A percentile compares a stretch with the other conserved stretches of the same genome.
Conservation (phyloP, 2,888 invertebrate genomes). For the Tenthredo livida region DNA sequence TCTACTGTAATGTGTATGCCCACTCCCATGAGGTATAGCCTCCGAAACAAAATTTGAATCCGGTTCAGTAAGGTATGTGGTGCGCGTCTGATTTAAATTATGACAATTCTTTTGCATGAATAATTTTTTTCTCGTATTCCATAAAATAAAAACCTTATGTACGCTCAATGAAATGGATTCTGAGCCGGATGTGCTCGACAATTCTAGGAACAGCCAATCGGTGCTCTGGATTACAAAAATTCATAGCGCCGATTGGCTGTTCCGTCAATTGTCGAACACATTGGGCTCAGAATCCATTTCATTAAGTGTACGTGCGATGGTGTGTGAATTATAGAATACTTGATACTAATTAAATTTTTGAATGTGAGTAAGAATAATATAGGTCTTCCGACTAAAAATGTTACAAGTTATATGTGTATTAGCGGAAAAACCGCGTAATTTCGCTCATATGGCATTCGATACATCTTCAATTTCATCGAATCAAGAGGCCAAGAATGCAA, state of each 20-base stretch:
- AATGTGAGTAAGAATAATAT: neutral
- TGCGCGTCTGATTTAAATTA: neutral
- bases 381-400: no score
- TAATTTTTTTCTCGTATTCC: neutral
- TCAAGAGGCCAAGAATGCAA: no score
- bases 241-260: no score
- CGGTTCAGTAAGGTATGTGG: neutral
- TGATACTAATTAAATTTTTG: neutral
- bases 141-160: neutral
- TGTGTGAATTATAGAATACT: neutral
- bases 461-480: no score
- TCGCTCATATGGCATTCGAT: no score
- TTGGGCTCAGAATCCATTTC: no score
- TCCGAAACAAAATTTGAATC: neutral
- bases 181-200: no score
- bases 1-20: neutral
- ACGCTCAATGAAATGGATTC: neutral
- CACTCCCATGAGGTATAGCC: neutral
- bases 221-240: no score
- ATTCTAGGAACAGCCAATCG: no score
- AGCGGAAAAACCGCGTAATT: no score
- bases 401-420: no score
- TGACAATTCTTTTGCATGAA: neutral
- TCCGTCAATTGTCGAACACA: no score
- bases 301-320: neutral